Evolutionary conservation across 2,797 vertebrate species (phyloP).

Genomic region (Peromyscus eremicus): DNA sequence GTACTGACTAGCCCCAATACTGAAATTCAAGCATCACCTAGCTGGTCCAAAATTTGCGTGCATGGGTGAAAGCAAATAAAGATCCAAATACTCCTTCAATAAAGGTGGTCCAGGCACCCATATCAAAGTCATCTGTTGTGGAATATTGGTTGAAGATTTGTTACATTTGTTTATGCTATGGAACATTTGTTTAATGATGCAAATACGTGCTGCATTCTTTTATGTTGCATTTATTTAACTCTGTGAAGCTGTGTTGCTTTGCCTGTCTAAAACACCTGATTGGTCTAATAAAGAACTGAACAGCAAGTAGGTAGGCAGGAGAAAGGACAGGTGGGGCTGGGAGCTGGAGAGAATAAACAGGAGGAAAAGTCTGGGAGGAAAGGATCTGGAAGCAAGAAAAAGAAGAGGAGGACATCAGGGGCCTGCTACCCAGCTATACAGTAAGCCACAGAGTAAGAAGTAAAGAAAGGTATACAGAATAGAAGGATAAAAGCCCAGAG

Average conservation of each 20-base stretch:
- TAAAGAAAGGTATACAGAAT: no score
- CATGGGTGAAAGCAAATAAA: background rate
- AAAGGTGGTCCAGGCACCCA: background rate
- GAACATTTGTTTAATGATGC: background rate
- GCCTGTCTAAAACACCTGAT: background rate
- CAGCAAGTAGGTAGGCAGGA: background rate
- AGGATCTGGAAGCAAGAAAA: no score
- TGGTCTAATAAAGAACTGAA: background rate
- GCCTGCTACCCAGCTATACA: no score
- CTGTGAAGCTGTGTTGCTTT: background rate
- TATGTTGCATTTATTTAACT: background rate
- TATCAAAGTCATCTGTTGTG: background rate
- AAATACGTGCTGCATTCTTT: background rate
- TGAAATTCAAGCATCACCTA: background rate
- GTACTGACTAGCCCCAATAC: no score
- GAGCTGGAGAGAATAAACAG: background rate
- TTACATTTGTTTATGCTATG: background rate
- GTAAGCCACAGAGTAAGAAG: no score
- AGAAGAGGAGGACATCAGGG: no score
- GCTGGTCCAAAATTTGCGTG: background rate
- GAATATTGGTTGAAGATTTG: background rate
- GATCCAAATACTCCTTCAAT: background rate
- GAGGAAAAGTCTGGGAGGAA: background rate
- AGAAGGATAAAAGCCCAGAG: no score
- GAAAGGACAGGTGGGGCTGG: background rate